These are phyloP conservation scores for Tribolium madens DNA, from an alignment of 1,140 invertebrate genomes.

Conservation along the genomic window DNA sequence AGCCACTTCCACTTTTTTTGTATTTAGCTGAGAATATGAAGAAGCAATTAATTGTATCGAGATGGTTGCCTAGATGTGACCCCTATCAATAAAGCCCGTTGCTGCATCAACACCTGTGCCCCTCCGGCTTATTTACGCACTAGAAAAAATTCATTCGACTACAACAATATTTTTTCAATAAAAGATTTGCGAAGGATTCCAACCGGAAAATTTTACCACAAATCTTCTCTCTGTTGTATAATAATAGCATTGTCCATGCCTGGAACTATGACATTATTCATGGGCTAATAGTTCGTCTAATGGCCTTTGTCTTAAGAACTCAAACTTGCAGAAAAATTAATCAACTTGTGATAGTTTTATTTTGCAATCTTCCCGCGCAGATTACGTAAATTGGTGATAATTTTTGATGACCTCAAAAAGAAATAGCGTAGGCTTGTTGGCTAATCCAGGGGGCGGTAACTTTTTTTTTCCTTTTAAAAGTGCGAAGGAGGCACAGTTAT, in stretches of 20 bases:
- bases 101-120: constrained; percentile 16
- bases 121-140: constrained; percentile 30
- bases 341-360: constrained; percentile 13
- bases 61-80: constrained; percentile 12
- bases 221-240: constrained; percentile 29
- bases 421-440: not conserved
- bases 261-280: constrained; percentile 34
- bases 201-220: constrained; percentile 34
- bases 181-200: constrained; percentile 3
- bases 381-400: constrained; percentile 1
- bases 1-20: constrained; percentile 10
- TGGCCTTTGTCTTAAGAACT: constrained; percentile 4
- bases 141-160: not conserved
- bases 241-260: constrained; percentile 37
- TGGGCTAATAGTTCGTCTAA: constrained; percentile 28
- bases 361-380: not conserved
- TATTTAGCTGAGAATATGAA: not conserved
- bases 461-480: not conserved
- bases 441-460: constrained; percentile 3
- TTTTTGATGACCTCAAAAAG: not conserved
- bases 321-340: constrained; percentile 12
- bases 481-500: constrained; percentile 38
- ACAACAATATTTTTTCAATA: constrained; percentile 9
- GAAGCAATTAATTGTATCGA: constrained; percentile 10
- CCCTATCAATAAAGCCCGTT: constrained; percentile 27